These are phyloP conservation scores for Sphenodon punctatus DNA, from an alignment of 2,797 vertebrate species.

Conservation along the genomic window DNA sequence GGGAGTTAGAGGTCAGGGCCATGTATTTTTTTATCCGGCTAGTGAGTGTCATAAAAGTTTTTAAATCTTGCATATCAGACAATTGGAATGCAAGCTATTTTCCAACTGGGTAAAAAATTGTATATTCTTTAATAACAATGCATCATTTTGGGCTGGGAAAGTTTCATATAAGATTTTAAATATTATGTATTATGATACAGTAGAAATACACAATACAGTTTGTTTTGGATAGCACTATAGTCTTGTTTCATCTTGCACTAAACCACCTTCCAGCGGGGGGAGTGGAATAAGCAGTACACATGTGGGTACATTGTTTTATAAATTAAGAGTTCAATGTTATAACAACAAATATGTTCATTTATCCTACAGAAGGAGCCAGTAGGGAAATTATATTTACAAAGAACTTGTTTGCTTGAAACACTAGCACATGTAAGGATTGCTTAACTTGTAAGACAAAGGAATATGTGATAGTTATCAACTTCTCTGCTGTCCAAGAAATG, in stretches of 20 bases:
- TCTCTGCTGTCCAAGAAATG: neutral
- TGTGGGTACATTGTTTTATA: neutral
- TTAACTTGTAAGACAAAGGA: neutral
- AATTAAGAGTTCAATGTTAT: neutral
- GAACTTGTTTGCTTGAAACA: no score
- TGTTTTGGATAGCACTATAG: neutral
- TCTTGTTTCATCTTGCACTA: neutral
- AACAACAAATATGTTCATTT: neutral
- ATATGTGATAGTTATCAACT: neutral
- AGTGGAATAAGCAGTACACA: neutral
- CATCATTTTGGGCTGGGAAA: neutral
- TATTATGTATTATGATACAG: neutral
- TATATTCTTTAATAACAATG: neutral
- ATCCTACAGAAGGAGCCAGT: neutral
- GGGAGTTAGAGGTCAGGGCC: no score
- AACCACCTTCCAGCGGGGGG: neutral
- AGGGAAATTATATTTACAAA: no score
- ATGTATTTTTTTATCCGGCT: neutral
- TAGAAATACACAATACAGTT: neutral
- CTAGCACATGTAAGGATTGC: neutral
- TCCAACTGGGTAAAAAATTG: neutral
- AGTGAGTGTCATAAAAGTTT: neutral
- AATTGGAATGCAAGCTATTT: neutral
- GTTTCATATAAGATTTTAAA: fast-evolving
- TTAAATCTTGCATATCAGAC: neutral